phyloP scores from a whole-genome alignment of 1,140 invertebrate species.

The Drosophila melanica region DNA sequence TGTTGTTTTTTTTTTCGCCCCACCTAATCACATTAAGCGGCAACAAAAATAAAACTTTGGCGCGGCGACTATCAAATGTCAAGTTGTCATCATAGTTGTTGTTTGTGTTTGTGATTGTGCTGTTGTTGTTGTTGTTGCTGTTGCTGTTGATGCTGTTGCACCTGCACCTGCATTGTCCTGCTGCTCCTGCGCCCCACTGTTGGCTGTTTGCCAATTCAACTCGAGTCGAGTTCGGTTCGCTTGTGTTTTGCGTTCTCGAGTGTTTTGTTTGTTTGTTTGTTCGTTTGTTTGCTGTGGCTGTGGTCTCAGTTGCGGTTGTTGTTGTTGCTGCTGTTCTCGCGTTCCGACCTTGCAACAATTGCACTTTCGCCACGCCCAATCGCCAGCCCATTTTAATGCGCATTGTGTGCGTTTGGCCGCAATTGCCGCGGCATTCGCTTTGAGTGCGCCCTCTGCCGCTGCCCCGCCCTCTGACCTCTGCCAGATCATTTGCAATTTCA shows the following conservation, averaged over 20 bases:
- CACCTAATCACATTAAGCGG: slow-evolving; percentile 19
- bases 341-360: slow-evolving; percentile 61
- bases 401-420: slow-evolving; percentile 25
- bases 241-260: slow-evolving; percentile 64
- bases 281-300: not conserved
- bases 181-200: not conserved
- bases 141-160: not conserved
- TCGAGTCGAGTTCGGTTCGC: slow-evolving; percentile 61
- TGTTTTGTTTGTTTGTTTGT: slow-evolving; percentile 39
- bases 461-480: not conserved
- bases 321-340: slow-evolving; percentile 20
- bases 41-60: slow-evolving; percentile 2
- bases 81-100: slow-evolving; percentile 27
- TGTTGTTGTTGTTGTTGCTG: slow-evolving; percentile 37
- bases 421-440: slow-evolving; percentile 54
- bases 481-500: slow-evolving; percentile 30
- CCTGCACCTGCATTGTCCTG: slow-evolving; percentile 38
- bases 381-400: slow-evolving; percentile 23
- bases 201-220: slow-evolving; percentile 59
- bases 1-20: slow-evolving; percentile 12
- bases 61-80: slow-evolving; percentile 33
- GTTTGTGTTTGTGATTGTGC: slow-evolving; percentile 1
- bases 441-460: slow-evolving; percentile 14
- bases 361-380: slow-evolving; percentile 51
- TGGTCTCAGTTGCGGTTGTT: slow-evolving; percentile 17